Conservation (phyloP, 1,140 invertebrate species). For the Onthophagus taurus region DNA sequence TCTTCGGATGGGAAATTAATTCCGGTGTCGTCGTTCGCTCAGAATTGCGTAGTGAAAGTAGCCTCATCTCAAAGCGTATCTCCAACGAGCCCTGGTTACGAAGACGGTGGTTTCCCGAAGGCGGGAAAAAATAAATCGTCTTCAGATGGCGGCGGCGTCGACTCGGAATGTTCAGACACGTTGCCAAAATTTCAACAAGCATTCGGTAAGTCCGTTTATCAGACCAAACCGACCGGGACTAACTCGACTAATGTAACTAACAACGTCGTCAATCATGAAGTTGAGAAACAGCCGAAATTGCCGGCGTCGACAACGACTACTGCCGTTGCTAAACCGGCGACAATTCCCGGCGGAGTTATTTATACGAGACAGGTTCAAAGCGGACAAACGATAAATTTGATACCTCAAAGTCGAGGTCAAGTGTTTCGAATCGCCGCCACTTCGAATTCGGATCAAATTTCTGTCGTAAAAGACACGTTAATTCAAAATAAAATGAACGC, state of each 20-base stretch:
- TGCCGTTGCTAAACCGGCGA: conserved; percentile 41
- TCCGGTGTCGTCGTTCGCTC: conserved; percentile 40
- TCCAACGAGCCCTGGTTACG: conserved; percentile 25
- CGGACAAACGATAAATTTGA: conserved; percentile 49
- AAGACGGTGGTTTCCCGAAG: conserved; percentile 46
- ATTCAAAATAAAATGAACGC: conserved; percentile 40
- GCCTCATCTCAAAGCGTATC: conserved; percentile 32
- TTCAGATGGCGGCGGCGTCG: conserved; percentile 2
- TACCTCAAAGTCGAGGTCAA: conserved; percentile 38
- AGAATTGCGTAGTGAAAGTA: conserved; percentile 30
- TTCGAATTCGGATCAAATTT: conserved; percentile 35
- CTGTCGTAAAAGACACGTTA: conserved; percentile 35
- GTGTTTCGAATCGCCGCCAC: conserved; percentile 35
- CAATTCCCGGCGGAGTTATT: conserved; percentile 52
- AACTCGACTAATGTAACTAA: conserved; percentile 13
- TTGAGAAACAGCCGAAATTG: conserved; percentile 11
- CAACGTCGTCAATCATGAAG: conserved; percentile 13
- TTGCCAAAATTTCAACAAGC: conserved; percentile 72
- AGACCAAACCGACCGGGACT: conserved; percentile 27
- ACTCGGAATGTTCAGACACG: conserved; percentile 15
- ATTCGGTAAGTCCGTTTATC: conserved; percentile 57
- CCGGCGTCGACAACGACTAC: conserved; percentile 15
- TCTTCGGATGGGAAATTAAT: conserved; percentile 45
- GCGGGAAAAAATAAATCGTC: conserved; percentile 38
- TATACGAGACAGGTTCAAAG: conserved; percentile 50